Evolutionary conservation across 2,888 invertebrate species (phyloP).

Genomic region (Stenurella melanura): DNA sequence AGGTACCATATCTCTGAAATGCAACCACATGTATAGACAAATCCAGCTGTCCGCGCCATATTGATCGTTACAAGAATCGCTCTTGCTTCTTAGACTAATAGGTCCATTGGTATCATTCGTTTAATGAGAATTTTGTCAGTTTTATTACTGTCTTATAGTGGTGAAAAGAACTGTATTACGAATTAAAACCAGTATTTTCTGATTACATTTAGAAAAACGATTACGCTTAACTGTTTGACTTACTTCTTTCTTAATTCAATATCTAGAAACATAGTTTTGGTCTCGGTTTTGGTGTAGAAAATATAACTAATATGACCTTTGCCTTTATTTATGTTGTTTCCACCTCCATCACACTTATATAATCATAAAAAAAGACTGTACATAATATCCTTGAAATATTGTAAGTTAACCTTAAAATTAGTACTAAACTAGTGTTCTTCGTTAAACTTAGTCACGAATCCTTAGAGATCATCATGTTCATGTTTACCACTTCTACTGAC

Average conservation of each 20-base stretch:
- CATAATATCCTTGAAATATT: constrained; percentile 52
- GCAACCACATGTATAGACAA: too few species aligned
- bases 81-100: too few species aligned
- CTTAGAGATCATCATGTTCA: constrained; percentile 60
- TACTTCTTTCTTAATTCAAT: too few species aligned
- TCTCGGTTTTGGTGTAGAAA: not conserved
- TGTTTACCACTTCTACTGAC: constrained; percentile 68
- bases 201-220: not conserved
- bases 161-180: not conserved
- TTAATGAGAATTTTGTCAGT: too few species aligned
- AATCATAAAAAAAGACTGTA: constrained; percentile 52
- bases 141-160: too few species aligned
- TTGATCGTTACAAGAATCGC: too few species aligned
- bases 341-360: not conserved
- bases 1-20: too few species aligned
- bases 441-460: constrained; percentile 35
- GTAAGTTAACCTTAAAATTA: constrained; percentile 55
- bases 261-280: too few species aligned
- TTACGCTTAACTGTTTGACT: too few species aligned
- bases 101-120: too few species aligned
- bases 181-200: not conserved
- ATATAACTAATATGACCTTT: not conserved
- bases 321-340: not conserved
- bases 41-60: too few species aligned
- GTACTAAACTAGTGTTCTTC: constrained; percentile 61